Conservation (phyloP, 2,797 vertebrate genomes). For the Eleutherodactylus coqui region DNA sequence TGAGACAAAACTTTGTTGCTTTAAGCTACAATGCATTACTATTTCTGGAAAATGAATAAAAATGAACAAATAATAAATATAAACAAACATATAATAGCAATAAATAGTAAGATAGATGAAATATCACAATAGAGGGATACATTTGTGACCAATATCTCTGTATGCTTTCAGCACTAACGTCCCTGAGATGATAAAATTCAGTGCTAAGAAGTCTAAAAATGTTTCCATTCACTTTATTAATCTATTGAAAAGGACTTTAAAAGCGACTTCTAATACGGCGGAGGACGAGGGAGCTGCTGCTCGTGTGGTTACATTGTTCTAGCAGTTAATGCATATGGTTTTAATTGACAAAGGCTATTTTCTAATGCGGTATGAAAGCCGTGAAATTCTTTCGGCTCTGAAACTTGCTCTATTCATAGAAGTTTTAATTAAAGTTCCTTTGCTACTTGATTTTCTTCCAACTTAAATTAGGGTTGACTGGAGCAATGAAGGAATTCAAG, state of each 20-base stretch:
- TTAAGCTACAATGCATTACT: not conserved
- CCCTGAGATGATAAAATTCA: not conserved
- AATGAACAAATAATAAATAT: not conserved
- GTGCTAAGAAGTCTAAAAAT: not conserved
- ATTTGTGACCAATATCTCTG: not conserved
- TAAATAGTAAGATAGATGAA: no score
- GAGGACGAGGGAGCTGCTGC: constrained; percentile 2
- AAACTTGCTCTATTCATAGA: constrained; percentile 37
- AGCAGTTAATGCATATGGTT: constrained; percentile 44
- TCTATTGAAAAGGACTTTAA: constrained; percentile 46
- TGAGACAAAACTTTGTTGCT: no score
- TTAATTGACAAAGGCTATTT: constrained; percentile 61
- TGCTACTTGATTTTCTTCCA: constrained; percentile 46
- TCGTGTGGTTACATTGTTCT: constrained; percentile 48
- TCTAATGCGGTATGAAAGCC: constrained; percentile 55
- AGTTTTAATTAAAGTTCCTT: constrained; percentile 62
- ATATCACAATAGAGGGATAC: not conserved
- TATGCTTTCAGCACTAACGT: constrained; percentile 15
- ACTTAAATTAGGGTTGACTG: constrained; percentile 48
- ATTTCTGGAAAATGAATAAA: not conserved
- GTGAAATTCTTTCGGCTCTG: constrained; percentile 42
- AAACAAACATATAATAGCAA: not conserved
- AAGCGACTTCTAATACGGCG: constrained; percentile 21
- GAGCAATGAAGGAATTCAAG: constrained; percentile 2
- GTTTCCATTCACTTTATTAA: constrained; percentile 18